Evolutionary conservation across 2,113 vertebrate species (phyloP).

Genomic region (zebrafish (Danio rerio)): DNA sequence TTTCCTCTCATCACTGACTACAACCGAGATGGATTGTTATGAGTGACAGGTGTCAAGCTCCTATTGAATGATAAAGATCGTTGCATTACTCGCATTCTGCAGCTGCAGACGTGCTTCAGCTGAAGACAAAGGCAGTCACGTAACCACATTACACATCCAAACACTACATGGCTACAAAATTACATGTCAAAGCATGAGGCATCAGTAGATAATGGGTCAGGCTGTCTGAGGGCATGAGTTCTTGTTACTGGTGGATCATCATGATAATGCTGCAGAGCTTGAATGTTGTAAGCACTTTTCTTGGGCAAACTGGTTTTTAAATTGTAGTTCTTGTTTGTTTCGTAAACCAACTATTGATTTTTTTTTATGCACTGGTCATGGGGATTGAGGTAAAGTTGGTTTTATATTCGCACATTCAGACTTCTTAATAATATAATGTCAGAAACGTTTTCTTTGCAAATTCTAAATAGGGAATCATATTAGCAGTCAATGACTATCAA

Average conservation of each 20-base stretch:
- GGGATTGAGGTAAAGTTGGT: no score
- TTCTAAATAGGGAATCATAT: no score
- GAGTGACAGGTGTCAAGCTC: slow-evolving; percentile 25
- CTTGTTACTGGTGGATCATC: background rate
- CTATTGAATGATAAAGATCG: slow-evolving; percentile 19
- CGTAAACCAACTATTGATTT: background rate
- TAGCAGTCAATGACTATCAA: no score
- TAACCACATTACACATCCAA: background rate
- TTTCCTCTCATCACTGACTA: background rate
- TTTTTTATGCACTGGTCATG: background rate
- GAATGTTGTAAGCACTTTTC: background rate
- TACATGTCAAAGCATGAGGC: background rate
- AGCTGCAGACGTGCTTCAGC: background rate
- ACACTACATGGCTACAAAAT: background rate
- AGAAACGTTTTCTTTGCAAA: no score
- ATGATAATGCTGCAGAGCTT: background rate
- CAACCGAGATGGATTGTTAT: background rate
- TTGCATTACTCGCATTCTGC: slow-evolving; percentile 19
- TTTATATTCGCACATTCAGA: no score
- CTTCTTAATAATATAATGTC: no score
- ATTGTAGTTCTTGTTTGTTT: background rate
- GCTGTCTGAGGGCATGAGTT: background rate
- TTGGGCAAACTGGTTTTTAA: background rate
- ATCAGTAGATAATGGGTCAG: background rate
- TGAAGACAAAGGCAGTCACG: background rate